These are phyloP conservation scores for Illadopsis cleaveri DNA, from an alignment of 2,113 vertebrate genomes.

Conservation along the genomic window DNA sequence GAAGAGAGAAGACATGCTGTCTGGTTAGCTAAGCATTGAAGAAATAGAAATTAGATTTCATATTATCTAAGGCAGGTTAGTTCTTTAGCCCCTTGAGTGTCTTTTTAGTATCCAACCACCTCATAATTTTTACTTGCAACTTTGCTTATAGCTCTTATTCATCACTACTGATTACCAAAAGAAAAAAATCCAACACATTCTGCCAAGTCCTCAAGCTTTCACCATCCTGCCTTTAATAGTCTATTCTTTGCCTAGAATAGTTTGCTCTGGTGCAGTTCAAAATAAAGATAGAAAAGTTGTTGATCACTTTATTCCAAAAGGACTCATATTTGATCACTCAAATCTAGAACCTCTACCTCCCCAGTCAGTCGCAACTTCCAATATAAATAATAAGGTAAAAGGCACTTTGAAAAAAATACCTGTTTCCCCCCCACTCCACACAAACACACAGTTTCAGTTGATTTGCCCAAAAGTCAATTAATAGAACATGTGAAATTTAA, in stretches of 20 bases:
- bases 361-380: not conserved
- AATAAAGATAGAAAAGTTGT: not conserved
- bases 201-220: not conserved
- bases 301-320: not conserved
- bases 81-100: not conserved
- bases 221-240: not conserved
- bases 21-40: not conserved
- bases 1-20: not conserved
- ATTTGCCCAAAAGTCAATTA: conserved; percentile 7
- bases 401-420: not conserved
- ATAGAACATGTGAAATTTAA: conserved; percentile 3
- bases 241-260: not conserved
- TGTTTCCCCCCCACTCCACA: accelerated
- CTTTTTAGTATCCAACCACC: not conserved
- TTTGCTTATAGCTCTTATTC: not conserved
- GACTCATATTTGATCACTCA: not conserved
- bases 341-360: not conserved
- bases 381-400: not conserved
- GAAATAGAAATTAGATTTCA: not conserved
- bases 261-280: not conserved
- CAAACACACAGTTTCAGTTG: not conserved
- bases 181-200: not conserved
- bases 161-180: not conserved
- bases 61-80: not conserved
- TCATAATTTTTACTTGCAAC: not conserved